Evolutionary conservation across 1,140 invertebrate species (phyloP).

Genomic region (Diachasma alloeum): DNA sequence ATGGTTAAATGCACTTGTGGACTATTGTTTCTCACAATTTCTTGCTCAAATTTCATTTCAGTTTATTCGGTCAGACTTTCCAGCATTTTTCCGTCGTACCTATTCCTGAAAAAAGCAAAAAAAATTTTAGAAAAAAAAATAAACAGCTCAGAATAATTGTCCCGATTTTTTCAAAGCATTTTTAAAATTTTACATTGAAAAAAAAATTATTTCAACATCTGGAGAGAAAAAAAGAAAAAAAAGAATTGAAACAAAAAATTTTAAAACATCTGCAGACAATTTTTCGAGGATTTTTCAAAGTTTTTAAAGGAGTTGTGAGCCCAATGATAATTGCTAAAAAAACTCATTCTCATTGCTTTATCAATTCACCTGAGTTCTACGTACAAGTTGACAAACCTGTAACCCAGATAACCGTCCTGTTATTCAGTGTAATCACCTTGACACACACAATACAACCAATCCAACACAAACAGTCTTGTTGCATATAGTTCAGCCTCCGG

Average conservation of each 20-base stretch:
- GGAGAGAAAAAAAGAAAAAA: no score
- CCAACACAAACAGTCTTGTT: not conserved
- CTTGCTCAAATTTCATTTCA: not conserved
- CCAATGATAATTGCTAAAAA: not conserved
- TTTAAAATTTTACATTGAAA: not conserved
- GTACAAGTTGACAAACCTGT: constrained; percentile 1
- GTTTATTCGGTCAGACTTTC: no score
- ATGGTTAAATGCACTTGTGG: not conserved
- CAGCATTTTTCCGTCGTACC: no score
- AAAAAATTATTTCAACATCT: no score
- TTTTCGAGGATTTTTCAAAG: no score
- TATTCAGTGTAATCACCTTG: constrained; percentile 14
- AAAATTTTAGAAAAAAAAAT: not conserved
- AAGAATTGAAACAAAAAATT: no score
- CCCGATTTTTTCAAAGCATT: not conserved
- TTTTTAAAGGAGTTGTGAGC: no score
- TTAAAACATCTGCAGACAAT: no score
- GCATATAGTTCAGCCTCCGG: constrained; percentile 9
- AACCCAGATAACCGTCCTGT: constrained; percentile 12
- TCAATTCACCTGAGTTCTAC: constrained; percentile 5
- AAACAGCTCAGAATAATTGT: no score
- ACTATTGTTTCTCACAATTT: not conserved
- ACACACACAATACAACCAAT: constrained; percentile 17
- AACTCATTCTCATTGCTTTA: not conserved
- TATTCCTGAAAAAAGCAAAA: no score